phyloP scores from a whole-genome alignment of 2,888 invertebrate species.

The Eustalomyia histrio region DNA sequence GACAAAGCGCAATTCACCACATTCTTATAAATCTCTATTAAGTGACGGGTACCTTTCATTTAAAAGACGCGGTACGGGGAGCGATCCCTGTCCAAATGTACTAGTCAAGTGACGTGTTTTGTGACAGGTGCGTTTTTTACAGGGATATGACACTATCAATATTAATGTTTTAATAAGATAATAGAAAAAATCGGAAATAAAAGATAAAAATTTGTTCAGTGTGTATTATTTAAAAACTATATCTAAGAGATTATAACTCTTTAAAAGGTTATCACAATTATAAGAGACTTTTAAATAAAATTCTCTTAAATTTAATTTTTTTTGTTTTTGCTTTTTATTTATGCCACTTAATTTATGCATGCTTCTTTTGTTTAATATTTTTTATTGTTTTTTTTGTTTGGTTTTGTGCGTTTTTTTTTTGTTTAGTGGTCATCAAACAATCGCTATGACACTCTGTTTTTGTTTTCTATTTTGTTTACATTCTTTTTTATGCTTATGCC shows the following conservation, averaged over 20 bases:
- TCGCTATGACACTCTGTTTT: background rate
- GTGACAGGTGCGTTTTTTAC: no score
- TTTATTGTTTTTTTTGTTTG: background rate
- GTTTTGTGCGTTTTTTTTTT: background rate
- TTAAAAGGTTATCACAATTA: background rate
- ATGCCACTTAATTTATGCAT: background rate
- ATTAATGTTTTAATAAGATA: no score
- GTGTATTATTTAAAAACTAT: background rate
- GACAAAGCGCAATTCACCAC: no score
- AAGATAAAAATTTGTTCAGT: background rate
- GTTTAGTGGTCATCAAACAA: background rate
- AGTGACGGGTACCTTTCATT: no score
- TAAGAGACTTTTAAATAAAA: background rate
- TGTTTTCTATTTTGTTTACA: slow-evolving; percentile 5
- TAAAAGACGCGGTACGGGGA: no score
- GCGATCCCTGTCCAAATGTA: no score
- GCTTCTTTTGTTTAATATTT: background rate
- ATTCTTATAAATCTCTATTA: no score
- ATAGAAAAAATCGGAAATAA: no score
- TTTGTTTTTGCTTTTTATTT: background rate
- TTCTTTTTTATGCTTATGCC: slow-evolving; percentile 10
- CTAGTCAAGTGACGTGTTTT: no score
- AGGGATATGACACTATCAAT: no score
- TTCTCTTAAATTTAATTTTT: background rate
- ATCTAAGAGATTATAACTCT: no score